A percentile compares a stretch with the other conserved stretches of the same genome.
Conservation (phyloP, 2,113 vertebrate genomes). For the Phaetusa simplex region DNA sequence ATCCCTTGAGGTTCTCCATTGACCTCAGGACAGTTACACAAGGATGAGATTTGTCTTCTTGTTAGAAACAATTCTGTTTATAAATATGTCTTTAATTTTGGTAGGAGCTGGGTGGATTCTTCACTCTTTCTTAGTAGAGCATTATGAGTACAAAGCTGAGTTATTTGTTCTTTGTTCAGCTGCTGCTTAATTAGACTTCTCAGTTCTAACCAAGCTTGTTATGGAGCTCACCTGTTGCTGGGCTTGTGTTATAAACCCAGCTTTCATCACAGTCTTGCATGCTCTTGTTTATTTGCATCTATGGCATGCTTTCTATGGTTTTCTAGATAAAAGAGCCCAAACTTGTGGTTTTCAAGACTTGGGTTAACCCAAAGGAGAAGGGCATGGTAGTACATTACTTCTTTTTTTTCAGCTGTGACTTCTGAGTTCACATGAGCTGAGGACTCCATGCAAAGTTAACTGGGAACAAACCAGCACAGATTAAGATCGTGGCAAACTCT, state of each 20-base stretch:
- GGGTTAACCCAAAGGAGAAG: background rate
- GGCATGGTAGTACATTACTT: background rate
- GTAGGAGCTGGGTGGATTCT: conserved; percentile 13
- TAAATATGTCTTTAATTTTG: conserved; percentile 63
- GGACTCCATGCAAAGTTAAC: background rate
- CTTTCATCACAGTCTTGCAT: background rate
- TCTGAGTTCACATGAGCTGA: background rate
- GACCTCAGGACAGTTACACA: conserved; percentile 50
- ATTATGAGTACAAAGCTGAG: background rate
- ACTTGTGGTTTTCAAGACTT: background rate
- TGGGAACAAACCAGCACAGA: background rate
- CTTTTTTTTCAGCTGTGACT: background rate
- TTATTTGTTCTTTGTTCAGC: background rate
- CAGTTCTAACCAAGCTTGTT: background rate
- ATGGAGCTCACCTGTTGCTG: conserved; percentile 11
- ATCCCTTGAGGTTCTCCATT: conserved; percentile 35
- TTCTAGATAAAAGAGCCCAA: background rate
- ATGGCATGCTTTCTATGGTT: background rate
- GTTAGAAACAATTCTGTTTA: conserved; percentile 48
- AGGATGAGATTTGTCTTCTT: conserved; percentile 47
- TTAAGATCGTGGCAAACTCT: background rate
- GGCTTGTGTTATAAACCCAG: background rate
- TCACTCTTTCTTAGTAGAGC: background rate
- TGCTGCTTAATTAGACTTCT: background rate
- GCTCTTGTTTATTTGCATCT: background rate